These are phyloP conservation scores for Xanthostigma xanthostigma DNA, from an alignment of 2,888 invertebrate genomes.

Conservation along the genomic window DNA sequence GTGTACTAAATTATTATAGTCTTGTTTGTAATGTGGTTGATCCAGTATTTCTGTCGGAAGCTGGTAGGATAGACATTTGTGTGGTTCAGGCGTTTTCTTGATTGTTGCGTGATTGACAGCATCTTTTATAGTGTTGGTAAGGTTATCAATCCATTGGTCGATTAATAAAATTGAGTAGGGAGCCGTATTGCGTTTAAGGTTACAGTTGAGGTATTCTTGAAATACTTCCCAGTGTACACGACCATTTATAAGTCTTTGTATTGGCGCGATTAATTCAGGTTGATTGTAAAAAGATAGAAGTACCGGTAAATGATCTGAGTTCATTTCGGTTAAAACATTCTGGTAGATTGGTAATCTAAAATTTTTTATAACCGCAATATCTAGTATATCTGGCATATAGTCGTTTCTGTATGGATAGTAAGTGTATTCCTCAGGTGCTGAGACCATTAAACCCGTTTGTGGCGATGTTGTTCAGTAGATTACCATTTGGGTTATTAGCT, in stretches of 20 bases:
- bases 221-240: neutral
- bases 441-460: constrained; percentile 5
- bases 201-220: neutral
- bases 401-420: constrained; percentile 7
- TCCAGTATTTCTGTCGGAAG: neutral
- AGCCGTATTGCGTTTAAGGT: neutral
- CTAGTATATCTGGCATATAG: constrained; percentile 7
- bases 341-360: constrained; percentile 5
- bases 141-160: neutral
- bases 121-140: neutral
- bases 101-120: neutral
- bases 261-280: too few relatives aligned
- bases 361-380: constrained; percentile 7
- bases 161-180: neutral
- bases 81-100: neutral
- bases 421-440: constrained; percentile 7
- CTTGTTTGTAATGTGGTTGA: neutral
- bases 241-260: neutral
- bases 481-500: constrained; percentile 5
- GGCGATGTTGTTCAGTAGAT: neutral
- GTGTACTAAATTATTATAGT: neutral
- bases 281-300: constrained; percentile 4
- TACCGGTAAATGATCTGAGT: constrained; percentile 7
- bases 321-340: constrained; percentile 6
- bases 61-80: neutral